These are phyloP conservation scores for Ischnura elegans DNA, from an alignment of 2,888 invertebrate genomes.

Conservation along the genomic window DNA sequence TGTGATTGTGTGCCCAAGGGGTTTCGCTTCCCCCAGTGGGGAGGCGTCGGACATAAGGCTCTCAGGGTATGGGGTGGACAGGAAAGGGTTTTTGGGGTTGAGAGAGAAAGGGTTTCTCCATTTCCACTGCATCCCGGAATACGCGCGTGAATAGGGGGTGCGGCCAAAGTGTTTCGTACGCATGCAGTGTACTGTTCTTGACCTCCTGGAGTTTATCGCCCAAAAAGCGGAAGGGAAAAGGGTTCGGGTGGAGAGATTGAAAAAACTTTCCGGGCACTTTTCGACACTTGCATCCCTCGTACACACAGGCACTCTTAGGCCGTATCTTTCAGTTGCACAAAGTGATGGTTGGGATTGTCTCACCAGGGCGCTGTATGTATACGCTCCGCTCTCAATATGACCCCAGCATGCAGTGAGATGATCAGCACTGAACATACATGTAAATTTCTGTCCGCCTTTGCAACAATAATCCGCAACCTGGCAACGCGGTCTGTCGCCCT, in stretches of 20 bases:
- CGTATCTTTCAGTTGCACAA: slow-evolving; percentile 43
- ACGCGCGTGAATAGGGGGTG: neutral
- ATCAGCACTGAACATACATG: too few species aligned
- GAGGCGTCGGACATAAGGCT: too few species aligned
- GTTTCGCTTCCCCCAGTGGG: slow-evolving; percentile 24
- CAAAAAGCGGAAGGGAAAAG: neutral
- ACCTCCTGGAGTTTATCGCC: slow-evolving; percentile 59
- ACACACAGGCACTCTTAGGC: neutral
- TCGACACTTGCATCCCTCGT: neutral
- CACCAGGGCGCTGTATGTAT: neutral
- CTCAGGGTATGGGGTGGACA: neutral
- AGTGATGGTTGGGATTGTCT: neutral
- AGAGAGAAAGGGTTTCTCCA: neutral
- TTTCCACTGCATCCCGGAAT: neutral
- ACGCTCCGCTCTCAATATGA: neutral
- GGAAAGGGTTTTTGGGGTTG: neutral
- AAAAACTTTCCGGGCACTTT: neutral
- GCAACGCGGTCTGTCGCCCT: too few species aligned
- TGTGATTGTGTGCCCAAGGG: slow-evolving; percentile 19
- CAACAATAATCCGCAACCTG: too few species aligned
- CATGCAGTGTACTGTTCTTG: neutral
- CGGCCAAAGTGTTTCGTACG: neutral
- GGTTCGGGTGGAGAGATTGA: too few species aligned
- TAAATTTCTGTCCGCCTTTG: too few species aligned
- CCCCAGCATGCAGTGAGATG: neutral